A percentile compares a stretch with the other conserved stretches of the same genome.
Evolutionary conservation across 2,888 invertebrate species (phyloP).

Genomic region (Hypena proboscidalis): DNA sequence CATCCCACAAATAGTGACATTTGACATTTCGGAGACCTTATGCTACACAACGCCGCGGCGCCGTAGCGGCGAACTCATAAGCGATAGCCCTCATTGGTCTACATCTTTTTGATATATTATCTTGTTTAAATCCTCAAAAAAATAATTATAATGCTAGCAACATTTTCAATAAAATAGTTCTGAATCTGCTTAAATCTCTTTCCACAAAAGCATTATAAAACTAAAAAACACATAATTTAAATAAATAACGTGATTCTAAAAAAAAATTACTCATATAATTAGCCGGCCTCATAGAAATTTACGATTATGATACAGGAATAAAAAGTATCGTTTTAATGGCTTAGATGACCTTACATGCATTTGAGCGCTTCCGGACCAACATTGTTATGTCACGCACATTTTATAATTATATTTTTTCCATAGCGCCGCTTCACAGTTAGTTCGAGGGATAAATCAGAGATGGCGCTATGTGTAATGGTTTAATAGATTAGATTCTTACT

Average conservation of each 20-base stretch:
- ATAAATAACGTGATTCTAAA: constrained; percentile 19
- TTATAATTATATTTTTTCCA: constrained; percentile 11
- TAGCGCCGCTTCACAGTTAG: constrained; percentile 4
- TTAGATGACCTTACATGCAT: constrained; percentile 73
- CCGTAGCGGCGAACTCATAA: too few species aligned
- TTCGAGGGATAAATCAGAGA: constrained; percentile 26
- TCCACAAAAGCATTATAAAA: too few species aligned
- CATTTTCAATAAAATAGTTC: too few species aligned
- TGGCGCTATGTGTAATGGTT: constrained; percentile 33
- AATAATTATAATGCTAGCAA: too few species aligned
- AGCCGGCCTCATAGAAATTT: constrained; percentile 32
- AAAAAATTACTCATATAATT: constrained; percentile 15
- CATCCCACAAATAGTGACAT: too few species aligned
- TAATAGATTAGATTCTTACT: constrained; percentile 26
- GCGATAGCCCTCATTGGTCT: too few species aligned
- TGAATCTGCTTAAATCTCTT: too few species aligned
- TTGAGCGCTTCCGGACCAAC: constrained; percentile 65
- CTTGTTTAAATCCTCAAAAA: too few species aligned
- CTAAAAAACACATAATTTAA: constrained; percentile 18
- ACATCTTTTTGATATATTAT: too few species aligned
- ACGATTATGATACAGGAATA: constrained; percentile 36
- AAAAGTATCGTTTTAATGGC: constrained; percentile 52
- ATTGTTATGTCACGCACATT: constrained; percentile 60
- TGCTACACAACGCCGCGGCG: too few species aligned
- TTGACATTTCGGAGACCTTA: too few species aligned